Evolutionary conservation across 2,888 invertebrate species (phyloP).

Genomic region (Caenorhabditis auriculariae): DNA sequence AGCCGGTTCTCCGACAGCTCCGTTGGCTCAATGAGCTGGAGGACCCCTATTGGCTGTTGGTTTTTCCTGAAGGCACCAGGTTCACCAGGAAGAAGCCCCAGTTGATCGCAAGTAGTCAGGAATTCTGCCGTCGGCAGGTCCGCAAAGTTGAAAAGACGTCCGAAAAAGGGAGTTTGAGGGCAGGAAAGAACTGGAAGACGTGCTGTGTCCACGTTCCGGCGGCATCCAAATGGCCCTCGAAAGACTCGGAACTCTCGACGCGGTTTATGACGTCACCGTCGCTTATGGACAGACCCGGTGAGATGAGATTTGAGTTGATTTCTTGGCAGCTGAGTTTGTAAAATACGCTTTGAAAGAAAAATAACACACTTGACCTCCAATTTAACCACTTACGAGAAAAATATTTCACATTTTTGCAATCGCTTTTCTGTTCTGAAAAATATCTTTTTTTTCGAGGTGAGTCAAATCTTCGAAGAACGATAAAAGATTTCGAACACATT

Average conservation of each 20-base stretch:
- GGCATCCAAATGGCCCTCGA: constrained; percentile 52
- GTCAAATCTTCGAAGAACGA: too few species aligned
- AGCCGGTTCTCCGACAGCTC: constrained; percentile 48
- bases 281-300: constrained; percentile 55
- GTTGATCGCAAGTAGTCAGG: constrained; percentile 34
- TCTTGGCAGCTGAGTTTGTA: background rate
- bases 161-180: constrained; percentile 20
- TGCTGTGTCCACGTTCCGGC: constrained; percentile 51
- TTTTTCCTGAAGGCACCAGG: constrained; percentile 54
- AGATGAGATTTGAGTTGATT: background rate
- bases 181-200: constrained; percentile 33
- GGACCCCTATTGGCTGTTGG: constrained; percentile 52
- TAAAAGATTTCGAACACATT: too few species aligned
- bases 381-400: too few species aligned
- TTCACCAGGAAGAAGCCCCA: constrained; percentile 27
- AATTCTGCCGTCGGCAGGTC: constrained; percentile 27
- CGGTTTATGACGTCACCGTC: constrained; percentile 58
- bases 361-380: too few species aligned
- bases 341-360: too few species aligned
- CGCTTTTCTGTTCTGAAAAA: too few species aligned
- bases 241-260: constrained; percentile 42
- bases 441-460: too few species aligned
- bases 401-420: too few species aligned
- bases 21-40: constrained; percentile 39
- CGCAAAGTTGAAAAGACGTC: too few species aligned